Evolutionary conservation across 2,113 vertebrate genomes (phyloP).

Genomic region (Mesocricetus auratus): DNA sequence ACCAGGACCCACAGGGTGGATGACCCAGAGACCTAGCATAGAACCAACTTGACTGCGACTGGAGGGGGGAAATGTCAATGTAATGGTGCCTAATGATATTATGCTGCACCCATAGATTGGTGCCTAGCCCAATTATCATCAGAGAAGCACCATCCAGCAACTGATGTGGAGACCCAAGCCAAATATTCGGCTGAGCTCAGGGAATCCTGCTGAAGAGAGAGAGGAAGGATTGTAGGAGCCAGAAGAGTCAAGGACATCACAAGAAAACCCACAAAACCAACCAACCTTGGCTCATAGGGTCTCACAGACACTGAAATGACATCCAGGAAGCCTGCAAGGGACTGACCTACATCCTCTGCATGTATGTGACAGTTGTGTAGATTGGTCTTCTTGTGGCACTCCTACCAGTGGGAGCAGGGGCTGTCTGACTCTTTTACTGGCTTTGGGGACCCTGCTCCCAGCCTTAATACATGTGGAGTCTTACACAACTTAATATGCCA

Average conservation of each 20-base stretch:
- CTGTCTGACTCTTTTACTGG: too few species aligned
- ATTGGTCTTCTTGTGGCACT: too few species aligned
- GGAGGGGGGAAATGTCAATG: neutral
- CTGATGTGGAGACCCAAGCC: neutral
- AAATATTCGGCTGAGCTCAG: neutral
- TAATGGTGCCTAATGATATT: neutral
- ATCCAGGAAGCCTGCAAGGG: too few species aligned
- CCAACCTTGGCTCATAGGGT: neutral
- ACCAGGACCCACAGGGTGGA: neutral
- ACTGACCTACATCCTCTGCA: too few species aligned
- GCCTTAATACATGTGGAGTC: too few species aligned
- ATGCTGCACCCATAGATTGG: neutral
- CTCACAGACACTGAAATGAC: too few species aligned
- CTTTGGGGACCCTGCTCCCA: too few species aligned
- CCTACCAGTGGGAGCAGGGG: too few species aligned
- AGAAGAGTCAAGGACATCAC: neutral
- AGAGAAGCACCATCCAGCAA: neutral
- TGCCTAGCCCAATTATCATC: neutral
- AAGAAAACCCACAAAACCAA: neutral
- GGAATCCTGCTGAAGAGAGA: neutral
- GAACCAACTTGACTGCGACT: neutral
- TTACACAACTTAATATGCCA: too few species aligned
- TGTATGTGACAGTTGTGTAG: too few species aligned
- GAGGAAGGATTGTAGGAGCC: neutral
- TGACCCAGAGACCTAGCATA: neutral